Percentiles rank a stretch among this genome's conserved stretches.
Conservation (phyloP, 2,797 vertebrate genomes). For the Numenius phaeopus region DNA sequence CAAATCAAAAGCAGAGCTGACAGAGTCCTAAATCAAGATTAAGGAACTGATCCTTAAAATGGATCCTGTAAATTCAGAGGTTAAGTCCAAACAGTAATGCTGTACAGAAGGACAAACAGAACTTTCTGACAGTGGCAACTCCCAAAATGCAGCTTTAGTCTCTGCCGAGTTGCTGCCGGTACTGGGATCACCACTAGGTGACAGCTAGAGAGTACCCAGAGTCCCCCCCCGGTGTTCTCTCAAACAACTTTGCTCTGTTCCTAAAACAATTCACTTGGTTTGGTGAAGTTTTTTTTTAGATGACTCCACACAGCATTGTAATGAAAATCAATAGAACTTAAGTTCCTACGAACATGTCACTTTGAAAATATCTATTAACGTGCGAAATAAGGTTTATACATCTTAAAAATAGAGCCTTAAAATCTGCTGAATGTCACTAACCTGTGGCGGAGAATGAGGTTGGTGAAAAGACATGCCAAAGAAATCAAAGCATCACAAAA, state of each 20-base stretch:
- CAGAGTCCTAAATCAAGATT: constrained; percentile 24
- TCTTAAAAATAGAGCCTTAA: not conserved
- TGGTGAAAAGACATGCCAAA: not conserved
- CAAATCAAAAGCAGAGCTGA: not conserved
- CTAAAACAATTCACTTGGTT: not conserved
- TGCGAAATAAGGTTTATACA: not conserved
- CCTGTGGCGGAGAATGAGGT: not conserved
- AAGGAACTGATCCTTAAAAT: not conserved
- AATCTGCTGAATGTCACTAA: not conserved
- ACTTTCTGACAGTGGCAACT: not conserved
- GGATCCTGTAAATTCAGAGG: not conserved
- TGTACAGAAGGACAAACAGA: not conserved
- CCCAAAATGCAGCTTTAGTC: not conserved
- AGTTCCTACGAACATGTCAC: not conserved
- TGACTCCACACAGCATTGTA: not conserved
- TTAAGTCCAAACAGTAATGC: not conserved
- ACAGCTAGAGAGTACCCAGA: not conserved
- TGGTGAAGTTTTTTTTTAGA: not conserved
- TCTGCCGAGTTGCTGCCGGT: not conserved
- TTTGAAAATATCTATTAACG: not conserved
- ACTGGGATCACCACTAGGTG: not conserved
- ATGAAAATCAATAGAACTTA: constrained; percentile 18
- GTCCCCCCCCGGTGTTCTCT: not conserved
- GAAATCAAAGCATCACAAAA: not conserved
- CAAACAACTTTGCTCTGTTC: not conserved